A percentile compares a stretch with the other conserved stretches of the same genome.
phyloP scores from a whole-genome alignment of 2,113 vertebrate genomes.

The Peromyscus polionotus region DNA sequence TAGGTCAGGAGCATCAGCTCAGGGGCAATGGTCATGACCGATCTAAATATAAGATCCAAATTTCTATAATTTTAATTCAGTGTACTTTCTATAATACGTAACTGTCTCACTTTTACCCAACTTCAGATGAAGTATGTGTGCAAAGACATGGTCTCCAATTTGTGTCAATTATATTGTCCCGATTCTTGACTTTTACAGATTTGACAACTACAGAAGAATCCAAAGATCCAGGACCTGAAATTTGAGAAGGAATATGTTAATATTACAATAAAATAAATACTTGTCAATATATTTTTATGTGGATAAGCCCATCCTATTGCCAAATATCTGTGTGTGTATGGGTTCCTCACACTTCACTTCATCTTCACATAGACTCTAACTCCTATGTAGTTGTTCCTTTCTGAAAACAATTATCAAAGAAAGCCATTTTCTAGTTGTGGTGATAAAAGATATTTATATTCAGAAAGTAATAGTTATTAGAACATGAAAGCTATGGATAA shows the following conservation, averaged over 20 bases:
- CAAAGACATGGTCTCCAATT: conserved; percentile 30
- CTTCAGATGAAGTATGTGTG: neutral
- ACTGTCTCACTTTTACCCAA: neutral
- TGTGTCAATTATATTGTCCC: neutral
- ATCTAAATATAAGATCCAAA: neutral
- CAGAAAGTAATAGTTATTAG: conserved; percentile 26
- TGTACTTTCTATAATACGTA: neutral
- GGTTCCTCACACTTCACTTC: neutral
- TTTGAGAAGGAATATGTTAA: conserved; percentile 36
- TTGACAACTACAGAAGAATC: conserved; percentile 6
- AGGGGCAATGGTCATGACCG: neutral
- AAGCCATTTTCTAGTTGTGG: neutral
- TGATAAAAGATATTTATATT: neutral
- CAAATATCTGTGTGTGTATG: neutral
- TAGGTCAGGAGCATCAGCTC: neutral
- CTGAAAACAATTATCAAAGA: conserved; percentile 26
- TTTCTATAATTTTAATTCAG: neutral
- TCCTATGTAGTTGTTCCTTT: conserved; percentile 22
- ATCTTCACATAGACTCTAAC: neutral
- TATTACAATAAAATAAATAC: neutral
- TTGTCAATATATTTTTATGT: conserved; percentile 6
- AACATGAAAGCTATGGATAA: neutral
- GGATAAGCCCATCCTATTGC: neutral
- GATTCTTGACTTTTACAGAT: neutral
- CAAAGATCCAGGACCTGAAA: neutral